phyloP scores from a whole-genome alignment of 2,888 invertebrate genomes.

The Xestoiulus laeticollis region DNA sequence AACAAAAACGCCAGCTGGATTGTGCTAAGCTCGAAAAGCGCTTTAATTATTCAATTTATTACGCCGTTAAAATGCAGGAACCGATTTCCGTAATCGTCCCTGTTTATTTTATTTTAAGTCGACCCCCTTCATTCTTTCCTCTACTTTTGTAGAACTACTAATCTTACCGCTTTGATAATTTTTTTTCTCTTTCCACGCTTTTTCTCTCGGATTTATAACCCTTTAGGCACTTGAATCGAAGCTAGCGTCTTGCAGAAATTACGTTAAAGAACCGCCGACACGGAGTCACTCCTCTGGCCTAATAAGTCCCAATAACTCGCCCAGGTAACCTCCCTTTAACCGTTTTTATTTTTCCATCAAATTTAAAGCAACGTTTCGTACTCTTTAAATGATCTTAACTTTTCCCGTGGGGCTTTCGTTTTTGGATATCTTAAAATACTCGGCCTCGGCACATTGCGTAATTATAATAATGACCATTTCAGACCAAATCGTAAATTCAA shows the following conservation, averaged over 20 bases:
- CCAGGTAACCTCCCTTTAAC: conserved; percentile 54
- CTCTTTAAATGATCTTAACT: no score
- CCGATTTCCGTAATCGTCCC: no score
- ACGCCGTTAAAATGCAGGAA: no score
- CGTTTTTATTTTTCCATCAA: no score
- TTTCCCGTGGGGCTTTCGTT: no score
- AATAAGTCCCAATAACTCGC: conserved; percentile 54
- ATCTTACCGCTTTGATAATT: conserved; percentile 57
- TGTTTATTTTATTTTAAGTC: background rate
- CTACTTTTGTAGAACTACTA: conserved; percentile 6
- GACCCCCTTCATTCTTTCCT: background rate
- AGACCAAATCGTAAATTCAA: no score
- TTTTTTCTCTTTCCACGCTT: conserved; percentile 53
- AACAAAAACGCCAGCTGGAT: background rate
- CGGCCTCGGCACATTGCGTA: no score
- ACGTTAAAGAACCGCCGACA: conserved; percentile 61
- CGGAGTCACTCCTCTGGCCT: conserved; percentile 51
- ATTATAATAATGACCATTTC: no score
- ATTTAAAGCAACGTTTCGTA: no score
- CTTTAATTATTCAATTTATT: background rate
- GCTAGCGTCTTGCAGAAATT: conserved; percentile 71
- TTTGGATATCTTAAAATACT: no score
- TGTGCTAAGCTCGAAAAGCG: background rate
- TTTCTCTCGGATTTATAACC: background rate
- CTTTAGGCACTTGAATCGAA: conserved; percentile 75